Evolutionary conservation across 1,140 invertebrate species (phyloP).

Genomic region (Aphelenchoides fujianensis): DNA sequence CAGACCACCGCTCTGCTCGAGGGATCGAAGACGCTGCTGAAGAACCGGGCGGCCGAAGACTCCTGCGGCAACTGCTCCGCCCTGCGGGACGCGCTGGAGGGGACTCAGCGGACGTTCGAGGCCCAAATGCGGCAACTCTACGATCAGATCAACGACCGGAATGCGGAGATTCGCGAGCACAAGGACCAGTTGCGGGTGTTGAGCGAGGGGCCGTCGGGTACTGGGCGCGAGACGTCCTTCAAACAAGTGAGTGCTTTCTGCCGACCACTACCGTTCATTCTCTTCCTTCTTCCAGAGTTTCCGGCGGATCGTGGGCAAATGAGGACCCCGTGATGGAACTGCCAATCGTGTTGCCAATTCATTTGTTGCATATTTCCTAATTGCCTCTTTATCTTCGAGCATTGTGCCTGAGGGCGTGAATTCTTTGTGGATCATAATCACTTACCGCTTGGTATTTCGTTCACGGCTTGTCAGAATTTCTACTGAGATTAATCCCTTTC

Average conservation of each 20-base stretch:
- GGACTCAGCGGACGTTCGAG: conserved; percentile 41
- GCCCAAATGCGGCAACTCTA: conserved; percentile 41
- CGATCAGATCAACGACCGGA: conserved; percentile 43
- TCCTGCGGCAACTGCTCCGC: conserved; percentile 31
- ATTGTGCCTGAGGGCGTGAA: no score
- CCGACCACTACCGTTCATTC: not conserved
- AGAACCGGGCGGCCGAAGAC: not conserved
- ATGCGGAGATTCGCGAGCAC: conserved; percentile 34
- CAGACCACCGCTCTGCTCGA: conserved; percentile 7
- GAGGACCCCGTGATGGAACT: no score
- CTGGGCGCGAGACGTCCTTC: conserved; percentile 9
- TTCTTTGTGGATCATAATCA: no score
- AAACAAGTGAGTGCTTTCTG: conserved; percentile 3
- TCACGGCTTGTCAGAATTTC: not conserved
- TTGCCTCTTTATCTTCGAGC: no score
- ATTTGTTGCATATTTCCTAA: no score
- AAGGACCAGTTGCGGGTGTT: conserved; percentile 19
- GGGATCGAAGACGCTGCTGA: not conserved
- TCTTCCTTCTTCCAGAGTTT: conserved; percentile 20
- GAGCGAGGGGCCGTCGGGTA: not conserved
- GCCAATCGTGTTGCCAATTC: no score
- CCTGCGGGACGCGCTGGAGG: conserved; percentile 37
- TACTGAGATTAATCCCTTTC: not conserved
- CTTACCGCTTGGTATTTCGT: not conserved
- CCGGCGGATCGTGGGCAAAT: conserved; percentile 27